Evolutionary conservation across 2,797 vertebrate species (phyloP).

Genomic region (Fundulus diaphanus): DNA sequence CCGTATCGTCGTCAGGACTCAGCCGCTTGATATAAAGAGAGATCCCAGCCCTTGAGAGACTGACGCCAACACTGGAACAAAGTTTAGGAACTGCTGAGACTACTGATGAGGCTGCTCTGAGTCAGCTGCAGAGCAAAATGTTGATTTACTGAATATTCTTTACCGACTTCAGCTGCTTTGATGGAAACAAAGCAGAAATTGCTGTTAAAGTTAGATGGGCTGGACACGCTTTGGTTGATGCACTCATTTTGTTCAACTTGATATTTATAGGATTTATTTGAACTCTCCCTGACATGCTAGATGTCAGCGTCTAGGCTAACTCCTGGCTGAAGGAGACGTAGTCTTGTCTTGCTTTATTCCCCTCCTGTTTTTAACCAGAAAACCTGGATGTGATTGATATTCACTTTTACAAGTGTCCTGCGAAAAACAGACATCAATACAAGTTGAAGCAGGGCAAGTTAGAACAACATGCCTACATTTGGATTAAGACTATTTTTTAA

Average conservation of each 20-base stretch:
- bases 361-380: too few species aligned
- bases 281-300: not conserved
- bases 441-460: not conserved
- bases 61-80: not conserved
- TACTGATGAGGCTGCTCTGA: conserved; percentile 30
- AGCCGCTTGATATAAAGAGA: not conserved
- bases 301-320: not conserved
- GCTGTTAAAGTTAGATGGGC: conserved; percentile 44
- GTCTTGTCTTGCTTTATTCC: too few species aligned
- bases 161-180: conserved; percentile 10
- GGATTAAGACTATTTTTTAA: not conserved
- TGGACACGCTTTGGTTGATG: not conserved
- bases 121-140: conserved; percentile 33
- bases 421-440: not conserved
- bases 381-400: not conserved
- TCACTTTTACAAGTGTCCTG: not conserved
- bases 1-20: not conserved
- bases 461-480: not conserved
- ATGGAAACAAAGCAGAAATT: conserved; percentile 50
- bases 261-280: not conserved
- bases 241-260: not conserved
- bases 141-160: not conserved
- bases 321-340: not conserved
- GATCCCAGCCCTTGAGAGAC: not conserved
- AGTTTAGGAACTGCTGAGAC: conserved; percentile 33